These are phyloP conservation scores for Aepyceros melampus DNA, from an alignment of 2,113 vertebrate genomes.

Conservation along the genomic window DNA sequence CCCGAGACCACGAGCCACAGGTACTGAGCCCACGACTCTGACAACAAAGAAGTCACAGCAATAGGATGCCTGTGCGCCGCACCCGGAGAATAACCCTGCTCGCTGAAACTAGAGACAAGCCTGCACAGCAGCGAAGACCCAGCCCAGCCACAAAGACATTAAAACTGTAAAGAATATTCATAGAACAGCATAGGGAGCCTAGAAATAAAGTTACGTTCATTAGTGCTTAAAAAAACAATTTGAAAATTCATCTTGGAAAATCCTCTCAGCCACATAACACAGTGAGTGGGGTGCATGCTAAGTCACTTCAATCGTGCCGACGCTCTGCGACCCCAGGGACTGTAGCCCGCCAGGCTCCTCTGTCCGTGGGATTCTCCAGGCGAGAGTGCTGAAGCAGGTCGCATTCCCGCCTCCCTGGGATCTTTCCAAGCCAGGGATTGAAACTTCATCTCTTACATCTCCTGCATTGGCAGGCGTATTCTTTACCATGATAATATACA, in stretches of 20 bases:
- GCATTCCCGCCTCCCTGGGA: not conserved
- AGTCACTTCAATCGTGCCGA: not conserved
- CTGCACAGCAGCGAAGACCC: accelerated
- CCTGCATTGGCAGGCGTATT: not conserved
- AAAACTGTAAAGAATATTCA: not conserved
- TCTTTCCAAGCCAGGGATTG: not conserved
- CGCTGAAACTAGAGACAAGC: not conserved
- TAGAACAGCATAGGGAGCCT: not conserved
- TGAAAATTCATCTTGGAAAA: not conserved
- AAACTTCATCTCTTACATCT: not conserved
- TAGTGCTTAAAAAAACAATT: not conserved
- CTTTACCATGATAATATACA: not conserved
- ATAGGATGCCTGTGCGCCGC: accelerated
- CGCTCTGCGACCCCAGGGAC: accelerated
- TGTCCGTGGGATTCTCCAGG: not conserved
- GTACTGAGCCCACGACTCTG: not conserved
- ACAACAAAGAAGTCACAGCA: not conserved
- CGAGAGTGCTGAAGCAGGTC: not conserved
- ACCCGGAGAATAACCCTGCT: accelerated
- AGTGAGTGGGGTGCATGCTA: accelerated
- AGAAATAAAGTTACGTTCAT: not conserved
- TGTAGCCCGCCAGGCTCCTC: not conserved
- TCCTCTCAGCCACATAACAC: not conserved
- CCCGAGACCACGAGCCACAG: not conserved
- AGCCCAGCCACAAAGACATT: accelerated